phyloP scores from a whole-genome alignment of 2,797 vertebrate genomes.

The Liparis tanakae region DNA sequence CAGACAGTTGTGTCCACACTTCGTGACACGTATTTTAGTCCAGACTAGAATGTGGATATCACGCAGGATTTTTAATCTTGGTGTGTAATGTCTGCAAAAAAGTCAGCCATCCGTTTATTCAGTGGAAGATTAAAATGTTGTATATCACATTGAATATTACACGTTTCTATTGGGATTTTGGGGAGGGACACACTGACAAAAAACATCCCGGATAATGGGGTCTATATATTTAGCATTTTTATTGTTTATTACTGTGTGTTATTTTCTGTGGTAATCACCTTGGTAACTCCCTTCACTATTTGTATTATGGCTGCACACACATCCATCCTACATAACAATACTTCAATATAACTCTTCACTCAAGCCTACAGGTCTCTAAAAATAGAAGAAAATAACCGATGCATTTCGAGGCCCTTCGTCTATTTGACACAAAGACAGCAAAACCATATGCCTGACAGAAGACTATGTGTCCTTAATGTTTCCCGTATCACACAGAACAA shows the following conservation, averaged over 20 bases:
- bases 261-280: slow-evolving; percentile 38
- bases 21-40: slow-evolving; percentile 4
- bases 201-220: slow-evolving; percentile 14
- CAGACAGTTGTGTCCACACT: slow-evolving; percentile 18
- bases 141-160: slow-evolving; percentile 15
- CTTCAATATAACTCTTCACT: slow-evolving; percentile 28
- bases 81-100: neutral
- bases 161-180: neutral
- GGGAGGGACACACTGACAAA: neutral
- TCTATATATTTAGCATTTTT: slow-evolving; percentile 13
- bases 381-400: slow-evolving; percentile 14
- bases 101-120: neutral
- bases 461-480: slow-evolving; percentile 9
- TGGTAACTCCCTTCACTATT: slow-evolving; percentile 33
- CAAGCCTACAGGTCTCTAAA: slow-evolving; percentile 46
- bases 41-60: neutral
- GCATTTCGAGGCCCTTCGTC: slow-evolving; percentile 4
- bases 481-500: slow-evolving; percentile 1
- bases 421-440: slow-evolving; percentile 6
- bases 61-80: neutral
- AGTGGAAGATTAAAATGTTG: neutral
- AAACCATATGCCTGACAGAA: slow-evolving; percentile 8
- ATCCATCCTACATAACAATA: slow-evolving; percentile 30
- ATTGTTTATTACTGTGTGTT: slow-evolving; percentile 28
- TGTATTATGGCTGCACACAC: slow-evolving; percentile 28